Evolutionary conservation across 2,113 vertebrate species (phyloP), one percentile per base, ranked within the genome.

Genomic region (Pollachius pollachius): DNA sequence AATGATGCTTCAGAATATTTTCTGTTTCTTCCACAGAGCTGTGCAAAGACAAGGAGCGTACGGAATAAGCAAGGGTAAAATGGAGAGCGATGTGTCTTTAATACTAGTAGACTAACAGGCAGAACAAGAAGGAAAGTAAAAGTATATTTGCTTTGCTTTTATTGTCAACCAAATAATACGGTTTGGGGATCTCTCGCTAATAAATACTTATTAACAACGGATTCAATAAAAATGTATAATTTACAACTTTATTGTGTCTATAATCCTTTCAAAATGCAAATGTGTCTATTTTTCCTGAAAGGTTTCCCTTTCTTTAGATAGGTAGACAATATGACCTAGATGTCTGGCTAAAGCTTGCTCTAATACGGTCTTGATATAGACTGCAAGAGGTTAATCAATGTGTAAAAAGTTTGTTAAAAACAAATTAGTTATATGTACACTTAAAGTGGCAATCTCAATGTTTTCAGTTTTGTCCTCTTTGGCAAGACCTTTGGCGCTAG

Each of bases 1-100:
- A 41, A 41, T 6, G 37, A 41, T 41, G 37, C 9, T 41, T 41
- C 2, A 6, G 9, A 41, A 41, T 1, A 52, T 0, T 37, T 8
- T 71, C 68, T n/a, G 11, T 60, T 37, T 27, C 67, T 52, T n/a
- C 67, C 18, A 54, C 87, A 90, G 89, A 87, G 78, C 72, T 90
- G 76, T 90, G 89, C 61, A 79, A 82, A 4, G 87, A 89, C 0
- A 76, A 70, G 56, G 77, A 84, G 5, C 73, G 21, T 3, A 58
- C 64, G 62, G 68, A 78, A 15, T 78, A 37, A 77, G 62, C 52
- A 19, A 5, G 1, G 0, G 56, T 30, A 41, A 69, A 8, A 59
- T 15, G 18, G 48, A 5, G n/a, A 57, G 15, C 15, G 16, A 57
- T 17, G n/a, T 17, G 15, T 57, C 54, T 13, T 17, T 57, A 13